Percentiles rank a stretch among this genome's conserved stretches.
These are phyloP conservation scores for Sphenopsis melanotis DNA, from an alignment of 2,797 vertebrate genomes.

Conservation along the genomic window DNA sequence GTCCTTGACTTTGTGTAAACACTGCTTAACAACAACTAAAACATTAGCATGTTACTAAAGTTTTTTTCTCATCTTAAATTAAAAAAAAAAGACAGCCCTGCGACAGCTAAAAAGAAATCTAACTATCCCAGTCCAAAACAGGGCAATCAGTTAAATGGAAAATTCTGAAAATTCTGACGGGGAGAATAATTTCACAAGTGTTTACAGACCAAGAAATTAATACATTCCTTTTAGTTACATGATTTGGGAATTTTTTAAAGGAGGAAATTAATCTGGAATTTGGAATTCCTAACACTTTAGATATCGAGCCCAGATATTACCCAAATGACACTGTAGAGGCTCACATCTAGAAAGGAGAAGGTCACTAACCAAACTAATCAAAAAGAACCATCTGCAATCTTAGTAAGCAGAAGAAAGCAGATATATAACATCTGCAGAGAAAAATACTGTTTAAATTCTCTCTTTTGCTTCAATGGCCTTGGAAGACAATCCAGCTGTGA, in stretches of 20 bases:
- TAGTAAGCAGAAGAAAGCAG: neutral
- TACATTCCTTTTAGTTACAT: neutral
- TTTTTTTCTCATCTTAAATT: neutral
- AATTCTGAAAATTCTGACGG: neutral
- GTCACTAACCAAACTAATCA: neutral
- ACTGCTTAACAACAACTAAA: neutral
- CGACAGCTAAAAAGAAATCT: neutral
- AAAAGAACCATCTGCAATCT: neutral
- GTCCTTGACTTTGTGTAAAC: neutral
- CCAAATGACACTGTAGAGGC: neutral
- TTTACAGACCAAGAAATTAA: neutral
- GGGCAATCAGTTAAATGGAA: neutral
- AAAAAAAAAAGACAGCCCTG: neutral
- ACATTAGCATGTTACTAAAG: neutral
- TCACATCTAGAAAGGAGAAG: neutral
- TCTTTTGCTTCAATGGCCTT: neutral
- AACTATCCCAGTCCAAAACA: neutral
- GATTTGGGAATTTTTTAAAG: neutral
- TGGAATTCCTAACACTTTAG: neutral
- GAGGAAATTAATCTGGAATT: neutral
- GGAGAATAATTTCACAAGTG: neutral
- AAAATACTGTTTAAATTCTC: neutral
- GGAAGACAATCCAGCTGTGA: neutral
- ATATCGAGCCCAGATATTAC: neutral
- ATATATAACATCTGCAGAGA: neutral